Evolutionary conservation across 1,140 invertebrate species (phyloP).

Genomic region (Diprion similis): DNA sequence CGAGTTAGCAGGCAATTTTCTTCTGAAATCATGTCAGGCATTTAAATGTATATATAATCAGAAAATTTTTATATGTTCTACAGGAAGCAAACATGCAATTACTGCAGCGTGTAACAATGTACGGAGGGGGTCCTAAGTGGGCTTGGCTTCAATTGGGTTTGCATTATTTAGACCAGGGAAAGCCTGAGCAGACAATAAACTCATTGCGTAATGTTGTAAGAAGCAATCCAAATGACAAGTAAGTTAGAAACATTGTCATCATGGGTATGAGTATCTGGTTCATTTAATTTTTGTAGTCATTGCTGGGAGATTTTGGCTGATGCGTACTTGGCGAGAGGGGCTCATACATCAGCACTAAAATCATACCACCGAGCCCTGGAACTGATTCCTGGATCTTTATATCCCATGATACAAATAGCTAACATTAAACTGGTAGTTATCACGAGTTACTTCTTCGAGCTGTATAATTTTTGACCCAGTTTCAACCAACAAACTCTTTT

Average conservation of each 20-base stretch:
- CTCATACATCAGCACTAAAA: conserved; percentile 83
- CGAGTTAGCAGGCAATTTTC: background rate
- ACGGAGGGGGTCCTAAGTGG: conserved; percentile 71
- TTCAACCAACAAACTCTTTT: conserved; percentile 29
- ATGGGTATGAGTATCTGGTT: background rate
- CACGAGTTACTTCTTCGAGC: background rate
- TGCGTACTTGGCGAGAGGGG: conserved; percentile 83
- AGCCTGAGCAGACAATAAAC: conserved; percentile 76
- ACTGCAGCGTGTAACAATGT: conserved; percentile 67
- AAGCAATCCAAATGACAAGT: conserved; percentile 72
- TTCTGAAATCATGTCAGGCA: conserved; percentile 8
- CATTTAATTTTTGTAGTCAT: conserved; percentile 55
- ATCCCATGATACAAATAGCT: conserved; percentile 83
- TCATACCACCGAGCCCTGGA: conserved; percentile 81
- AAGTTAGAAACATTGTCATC: conserved; percentile 35
- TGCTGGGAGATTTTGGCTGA: conserved; percentile 89
- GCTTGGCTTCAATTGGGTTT: conserved; percentile 82
- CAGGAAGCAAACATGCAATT: conserved; percentile 74
- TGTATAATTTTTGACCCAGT: conserved; percentile 22
- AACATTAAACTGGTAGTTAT: conserved; percentile 72
- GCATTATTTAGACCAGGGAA: conserved; percentile 75
- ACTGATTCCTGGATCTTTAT: conserved; percentile 71
- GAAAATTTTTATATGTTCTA: conserved; percentile 26
- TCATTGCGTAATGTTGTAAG: conserved; percentile 80
- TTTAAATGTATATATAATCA: conserved; percentile 2